A percentile compares a stretch with the other conserved stretches of the same genome.
Conservation (phyloP, 35 echinoderm and acorn worm species). For the Acanthaster planci region DNA sequence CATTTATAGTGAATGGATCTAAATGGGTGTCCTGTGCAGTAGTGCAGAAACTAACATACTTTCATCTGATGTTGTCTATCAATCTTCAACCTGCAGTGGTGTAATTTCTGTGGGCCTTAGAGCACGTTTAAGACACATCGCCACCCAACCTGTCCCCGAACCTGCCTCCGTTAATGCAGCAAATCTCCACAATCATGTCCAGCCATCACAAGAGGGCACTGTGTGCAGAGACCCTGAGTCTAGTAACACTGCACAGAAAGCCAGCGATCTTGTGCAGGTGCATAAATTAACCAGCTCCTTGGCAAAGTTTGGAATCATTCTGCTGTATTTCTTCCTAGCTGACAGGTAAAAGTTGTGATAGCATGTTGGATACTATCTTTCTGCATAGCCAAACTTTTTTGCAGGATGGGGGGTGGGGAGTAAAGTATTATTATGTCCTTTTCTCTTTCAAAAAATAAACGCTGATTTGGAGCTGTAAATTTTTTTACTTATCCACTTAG, state of each 20-base stretch:
- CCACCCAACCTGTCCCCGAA: not conserved
- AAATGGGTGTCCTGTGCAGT: too few relatives aligned
- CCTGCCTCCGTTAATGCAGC: not conserved
- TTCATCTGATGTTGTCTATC: not conserved
- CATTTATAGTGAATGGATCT: too few relatives aligned
- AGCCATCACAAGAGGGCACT: not conserved
- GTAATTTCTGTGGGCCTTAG: conserved; percentile 15
- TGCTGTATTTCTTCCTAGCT: conserved; percentile 84
- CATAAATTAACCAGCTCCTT: conserved; percentile 37
- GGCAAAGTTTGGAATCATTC: conserved; percentile 81
- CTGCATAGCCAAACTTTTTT: too few relatives aligned
- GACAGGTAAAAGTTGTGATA: conserved; percentile 60
- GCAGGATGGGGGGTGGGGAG: too few relatives aligned
- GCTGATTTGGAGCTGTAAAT: too few relatives aligned
- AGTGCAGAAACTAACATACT: too few relatives aligned
- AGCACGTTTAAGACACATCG: not conserved
- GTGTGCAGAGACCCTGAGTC: conserved; percentile 15
- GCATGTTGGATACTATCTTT: too few relatives aligned
- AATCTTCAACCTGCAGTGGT: conserved; percentile 2
- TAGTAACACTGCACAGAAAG: not conserved
- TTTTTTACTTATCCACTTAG: too few relatives aligned
- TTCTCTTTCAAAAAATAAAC: too few relatives aligned
- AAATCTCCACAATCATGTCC: not conserved
- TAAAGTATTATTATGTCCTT: too few relatives aligned
- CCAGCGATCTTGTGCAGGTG: not conserved